Evolutionary conservation across 1,140 invertebrate genomes (phyloP), one percentile per base, ranked within the genome.

Genomic region (Luehdorfia chinensis): DNA sequence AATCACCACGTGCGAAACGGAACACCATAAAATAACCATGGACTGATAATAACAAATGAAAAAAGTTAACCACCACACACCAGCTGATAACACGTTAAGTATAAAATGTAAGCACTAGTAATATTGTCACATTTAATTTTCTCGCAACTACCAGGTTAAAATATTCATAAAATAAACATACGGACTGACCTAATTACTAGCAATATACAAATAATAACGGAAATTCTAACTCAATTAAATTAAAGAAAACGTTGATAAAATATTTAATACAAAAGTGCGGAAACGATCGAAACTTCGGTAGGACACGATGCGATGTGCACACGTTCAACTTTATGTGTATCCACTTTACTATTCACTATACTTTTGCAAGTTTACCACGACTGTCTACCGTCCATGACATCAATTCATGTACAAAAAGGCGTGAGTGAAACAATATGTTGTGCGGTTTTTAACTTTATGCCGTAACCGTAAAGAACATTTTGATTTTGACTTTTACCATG

Each of bases 341-440:
- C 71, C 69, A 64, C 75, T 75, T 75, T 74, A 75, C 75, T 80
- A 78, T 75, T 81, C 73, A 69, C 49, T 60, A 50, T 58, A 66
- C 60, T 71, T 70, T 50, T 59, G 19, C 67, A 75, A 72, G 66
- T 79, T 68, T 74, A 74, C 75, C 59, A 72, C 66, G 66, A 58
- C 65, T 59, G 76, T 73, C 74, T 78, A 64, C 75, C 53, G 65
- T n/a, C 49, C 64, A 54, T 41, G 30, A 36, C 23, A 51, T 55
- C 57, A 54, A 43, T 71, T 63, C 55, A 60, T 54, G 16, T 50
- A 18, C 51, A 60, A 69, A 84, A 75, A 45, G 73, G 37, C 67
- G 50, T 71, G 21, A 33, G 47, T 65, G 25, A 37, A 37, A 14
- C 57, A 47, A 23, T 30, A 8, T 28, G 18, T 16, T 18, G 37